Conservation (phyloP, 2,797 vertebrate genomes). For the Xiphophorus birchmanni region DNA sequence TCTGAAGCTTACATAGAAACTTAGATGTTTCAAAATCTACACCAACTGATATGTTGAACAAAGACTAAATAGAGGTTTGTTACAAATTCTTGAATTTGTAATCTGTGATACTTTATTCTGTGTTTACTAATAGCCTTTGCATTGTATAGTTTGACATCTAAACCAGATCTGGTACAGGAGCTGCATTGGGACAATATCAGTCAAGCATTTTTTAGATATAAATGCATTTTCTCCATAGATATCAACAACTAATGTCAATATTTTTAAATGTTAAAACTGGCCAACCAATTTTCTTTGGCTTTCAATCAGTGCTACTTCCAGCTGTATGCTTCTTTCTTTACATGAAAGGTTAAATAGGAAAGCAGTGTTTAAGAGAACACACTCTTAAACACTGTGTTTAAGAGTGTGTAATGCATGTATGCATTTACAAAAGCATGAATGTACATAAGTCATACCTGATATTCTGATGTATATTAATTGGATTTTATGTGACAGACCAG, state of each 20-base stretch:
- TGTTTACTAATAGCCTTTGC: neutral
- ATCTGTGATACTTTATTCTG: neutral
- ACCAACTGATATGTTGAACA: neutral
- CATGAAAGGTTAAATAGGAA: neutral
- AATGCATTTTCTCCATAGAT: neutral
- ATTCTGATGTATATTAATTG: neutral
- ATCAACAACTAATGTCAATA: neutral
- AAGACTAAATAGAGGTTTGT: neutral
- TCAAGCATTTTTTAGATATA: neutral
- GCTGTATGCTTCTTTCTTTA: neutral
- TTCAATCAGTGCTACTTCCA: neutral
- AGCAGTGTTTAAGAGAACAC: neutral
- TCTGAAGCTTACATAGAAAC: neutral
- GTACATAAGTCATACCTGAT: neutral
- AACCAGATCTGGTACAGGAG: neutral
- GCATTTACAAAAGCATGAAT: neutral
- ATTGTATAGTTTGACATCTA: neutral
- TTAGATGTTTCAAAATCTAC: neutral
- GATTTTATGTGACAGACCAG: neutral
- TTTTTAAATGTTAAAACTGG: neutral
- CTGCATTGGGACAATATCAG: neutral
- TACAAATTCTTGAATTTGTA: neutral
- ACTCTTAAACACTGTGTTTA: too few species aligned
- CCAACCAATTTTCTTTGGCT: neutral
- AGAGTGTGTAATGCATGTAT: too few species aligned